Evolutionary conservation across 2,888 invertebrate genomes (phyloP).

Genomic region (Anaspis maculata): DNA sequence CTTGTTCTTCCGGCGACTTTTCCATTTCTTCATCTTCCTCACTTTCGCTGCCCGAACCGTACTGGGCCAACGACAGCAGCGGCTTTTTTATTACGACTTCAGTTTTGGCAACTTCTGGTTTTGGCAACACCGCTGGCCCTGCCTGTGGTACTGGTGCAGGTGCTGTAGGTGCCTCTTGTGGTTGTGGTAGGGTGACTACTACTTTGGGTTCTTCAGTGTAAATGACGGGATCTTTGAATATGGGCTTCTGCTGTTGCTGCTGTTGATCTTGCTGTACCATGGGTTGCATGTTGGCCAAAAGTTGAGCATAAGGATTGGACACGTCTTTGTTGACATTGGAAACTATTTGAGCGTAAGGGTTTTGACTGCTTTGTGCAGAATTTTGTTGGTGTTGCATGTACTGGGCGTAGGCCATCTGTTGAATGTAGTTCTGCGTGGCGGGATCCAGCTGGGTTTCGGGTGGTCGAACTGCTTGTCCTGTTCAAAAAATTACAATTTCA

Average conservation of each 20-base stretch:
- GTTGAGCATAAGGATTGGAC: constrained; percentile 24
- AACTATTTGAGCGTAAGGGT: constrained; percentile 39
- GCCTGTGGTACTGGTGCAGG: no score
- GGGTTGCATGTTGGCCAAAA: constrained; percentile 2
- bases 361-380: constrained; percentile 19
- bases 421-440: constrained; percentile 27
- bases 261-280: background rate
- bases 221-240: background rate
- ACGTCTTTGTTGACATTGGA: constrained; percentile 33
- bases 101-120: constrained; percentile 12
- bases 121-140: no score
- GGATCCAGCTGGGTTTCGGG: constrained; percentile 26
- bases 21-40: constrained; percentile 44
- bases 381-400: constrained; percentile 30
- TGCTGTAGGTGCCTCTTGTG: constrained; percentile 6
- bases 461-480: constrained; percentile 13
- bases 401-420: constrained; percentile 34
- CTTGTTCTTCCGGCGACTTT: no score
- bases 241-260: constrained; percentile 4
- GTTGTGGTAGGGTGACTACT: background rate
- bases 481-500: no score
- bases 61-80: constrained; percentile 30
- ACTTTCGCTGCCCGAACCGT: constrained; percentile 34
- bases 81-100: constrained; percentile 14
- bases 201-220: background rate